Percentiles rank a stretch among this genome's conserved stretches.
These are phyloP conservation scores for Pentamera pediparva DNA, from an alignment of 53 echinoderm and acorn worm species.

Conservation along the genomic window DNA sequence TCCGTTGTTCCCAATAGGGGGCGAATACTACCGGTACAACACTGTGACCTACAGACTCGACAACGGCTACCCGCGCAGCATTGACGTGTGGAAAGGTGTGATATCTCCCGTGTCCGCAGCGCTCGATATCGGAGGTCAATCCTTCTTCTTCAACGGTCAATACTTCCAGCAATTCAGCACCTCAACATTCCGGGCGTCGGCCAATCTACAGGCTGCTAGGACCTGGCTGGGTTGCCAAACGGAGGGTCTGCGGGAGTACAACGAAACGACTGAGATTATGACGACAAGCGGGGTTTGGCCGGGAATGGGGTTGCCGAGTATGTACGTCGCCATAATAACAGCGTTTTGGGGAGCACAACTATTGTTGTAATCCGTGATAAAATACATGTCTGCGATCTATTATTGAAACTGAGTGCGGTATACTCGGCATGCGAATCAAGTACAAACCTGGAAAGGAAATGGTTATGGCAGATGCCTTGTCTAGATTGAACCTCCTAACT, in stretches of 20 bases:
- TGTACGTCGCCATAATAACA: too few relatives aligned
- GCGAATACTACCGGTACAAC: constrained; percentile 69
- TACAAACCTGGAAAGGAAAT: too few relatives aligned
- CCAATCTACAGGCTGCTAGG: neutral
- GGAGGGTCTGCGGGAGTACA: neutral
- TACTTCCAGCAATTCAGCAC: neutral
- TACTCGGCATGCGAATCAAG: too few relatives aligned
- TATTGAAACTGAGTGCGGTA: too few relatives aligned
- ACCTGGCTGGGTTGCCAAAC: constrained; percentile 6
- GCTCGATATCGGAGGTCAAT: neutral
- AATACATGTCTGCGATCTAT: too few relatives aligned
- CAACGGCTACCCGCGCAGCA: constrained; percentile 39
- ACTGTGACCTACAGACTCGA: constrained; percentile 25
- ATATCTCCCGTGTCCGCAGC: neutral
- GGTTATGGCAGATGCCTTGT: too few relatives aligned
- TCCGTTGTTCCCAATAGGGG: constrained; percentile 45
- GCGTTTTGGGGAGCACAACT: too few relatives aligned
- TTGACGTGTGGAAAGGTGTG: constrained; percentile 4
- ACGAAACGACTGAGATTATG: neutral
- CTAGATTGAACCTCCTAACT: too few relatives aligned
- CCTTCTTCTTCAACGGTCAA: constrained; percentile 6
- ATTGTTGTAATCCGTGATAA: too few relatives aligned
- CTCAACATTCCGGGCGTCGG: neutral
- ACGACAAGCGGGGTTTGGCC: neutral
- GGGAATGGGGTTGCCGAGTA: too few relatives aligned